Conservation (phyloP, 2,888 invertebrate genomes). For the Eupithecia exiguata region DNA sequence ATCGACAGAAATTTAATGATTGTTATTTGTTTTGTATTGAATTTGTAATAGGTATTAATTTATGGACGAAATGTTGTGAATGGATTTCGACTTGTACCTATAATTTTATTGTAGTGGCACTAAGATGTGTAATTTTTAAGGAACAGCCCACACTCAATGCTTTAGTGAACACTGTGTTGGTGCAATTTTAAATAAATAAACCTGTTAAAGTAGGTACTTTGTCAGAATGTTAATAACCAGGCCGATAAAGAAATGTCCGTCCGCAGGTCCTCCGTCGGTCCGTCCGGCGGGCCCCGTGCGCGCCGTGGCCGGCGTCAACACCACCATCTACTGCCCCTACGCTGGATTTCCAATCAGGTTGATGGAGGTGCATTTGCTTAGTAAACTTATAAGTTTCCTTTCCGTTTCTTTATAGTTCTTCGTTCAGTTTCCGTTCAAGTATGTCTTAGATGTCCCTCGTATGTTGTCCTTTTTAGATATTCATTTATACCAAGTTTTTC, state of each 20-base stretch:
- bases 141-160: too few relatives aligned
- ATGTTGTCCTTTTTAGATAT: not conserved
- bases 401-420: slow-evolving; percentile 42
- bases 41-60: too few relatives aligned
- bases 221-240: too few relatives aligned
- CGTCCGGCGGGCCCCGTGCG: slow-evolving; percentile 88
- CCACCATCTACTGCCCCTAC: slow-evolving; percentile 91
- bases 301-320: slow-evolving; percentile 90
- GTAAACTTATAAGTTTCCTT: slow-evolving; percentile 81
- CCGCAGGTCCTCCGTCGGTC: slow-evolving; percentile 88
- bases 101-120: too few relatives aligned
- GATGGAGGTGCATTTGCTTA: slow-evolving; percentile 84
- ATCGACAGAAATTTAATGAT: too few relatives aligned
- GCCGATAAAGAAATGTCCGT: not conserved
- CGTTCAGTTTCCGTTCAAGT: not conserved
- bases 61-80: too few relatives aligned
- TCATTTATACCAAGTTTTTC: not conserved
- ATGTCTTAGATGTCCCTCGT: not conserved
- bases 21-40: too few relatives aligned
- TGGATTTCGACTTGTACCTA: too few relatives aligned
- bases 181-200: too few relatives aligned
- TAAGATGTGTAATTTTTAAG: too few relatives aligned
- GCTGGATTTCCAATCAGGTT: slow-evolving; percentile 92
- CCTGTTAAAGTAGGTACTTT: too few relatives aligned
- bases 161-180: too few relatives aligned